Evolutionary conservation across 2,888 invertebrate species (phyloP).

Genomic region (Rhingia rostrata): DNA sequence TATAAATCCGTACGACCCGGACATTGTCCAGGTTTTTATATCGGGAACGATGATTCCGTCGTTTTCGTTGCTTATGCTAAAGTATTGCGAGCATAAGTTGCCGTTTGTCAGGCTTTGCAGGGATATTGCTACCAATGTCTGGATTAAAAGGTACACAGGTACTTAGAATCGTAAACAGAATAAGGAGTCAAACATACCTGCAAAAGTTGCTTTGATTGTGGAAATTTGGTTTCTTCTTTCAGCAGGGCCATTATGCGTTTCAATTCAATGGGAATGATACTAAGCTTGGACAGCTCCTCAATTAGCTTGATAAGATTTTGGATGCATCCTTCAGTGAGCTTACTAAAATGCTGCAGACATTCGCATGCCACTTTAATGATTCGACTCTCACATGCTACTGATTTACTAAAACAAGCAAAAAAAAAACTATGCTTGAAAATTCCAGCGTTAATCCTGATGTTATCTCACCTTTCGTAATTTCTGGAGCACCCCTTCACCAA

Average conservation of each 20-base stretch:
- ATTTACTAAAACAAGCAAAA: slow-evolving; percentile 81
- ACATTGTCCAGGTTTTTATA: slow-evolving; percentile 85
- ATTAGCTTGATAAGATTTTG: slow-evolving; percentile 84
- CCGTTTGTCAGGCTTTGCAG: slow-evolving; percentile 80
- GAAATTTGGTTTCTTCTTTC: slow-evolving; percentile 79
- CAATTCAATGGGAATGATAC: slow-evolving; percentile 85
- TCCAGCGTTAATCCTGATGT: neutral
- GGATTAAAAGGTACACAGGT: slow-evolving; percentile 21
- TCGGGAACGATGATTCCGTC: slow-evolving; percentile 85
- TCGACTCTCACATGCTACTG: slow-evolving; percentile 84
- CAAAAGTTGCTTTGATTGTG: slow-evolving; percentile 80
- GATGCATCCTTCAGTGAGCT: slow-evolving; percentile 82
- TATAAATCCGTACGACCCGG: slow-evolving; percentile 84
- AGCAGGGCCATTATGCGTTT: slow-evolving; percentile 84
- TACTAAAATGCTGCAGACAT: slow-evolving; percentile 82
- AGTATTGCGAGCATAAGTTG: slow-evolving; percentile 84
- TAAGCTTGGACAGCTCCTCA: slow-evolving; percentile 85
- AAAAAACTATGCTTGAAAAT: no score
- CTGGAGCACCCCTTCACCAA: slow-evolving; percentile 83
- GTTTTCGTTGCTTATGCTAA: slow-evolving; percentile 83
- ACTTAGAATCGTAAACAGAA: neutral
- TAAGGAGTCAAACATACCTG: slow-evolving; percentile 77
- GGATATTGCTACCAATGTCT: slow-evolving; percentile 81
- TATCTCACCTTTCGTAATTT: slow-evolving; percentile 82
- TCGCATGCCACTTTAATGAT: slow-evolving; percentile 83